phyloP scores from a whole-genome alignment of 1,140 invertebrate genomes.

The Venustaconcha ellipsiformis region DNA sequence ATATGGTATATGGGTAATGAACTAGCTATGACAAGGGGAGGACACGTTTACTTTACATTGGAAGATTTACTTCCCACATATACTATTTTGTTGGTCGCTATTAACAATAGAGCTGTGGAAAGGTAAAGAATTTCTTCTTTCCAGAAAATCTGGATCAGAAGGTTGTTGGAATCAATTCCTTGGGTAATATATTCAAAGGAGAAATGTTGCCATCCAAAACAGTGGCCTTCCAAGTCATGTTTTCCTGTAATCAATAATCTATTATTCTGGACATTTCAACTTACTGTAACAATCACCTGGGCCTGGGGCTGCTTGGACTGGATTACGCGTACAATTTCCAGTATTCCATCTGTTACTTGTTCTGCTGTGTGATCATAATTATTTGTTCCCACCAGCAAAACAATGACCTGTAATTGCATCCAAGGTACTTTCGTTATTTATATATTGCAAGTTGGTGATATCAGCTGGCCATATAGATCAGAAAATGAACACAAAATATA shows the following conservation, averaged over 20 bases:
- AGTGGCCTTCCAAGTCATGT: background rate
- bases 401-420: constrained; percentile 78
- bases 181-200: background rate
- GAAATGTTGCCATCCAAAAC: background rate
- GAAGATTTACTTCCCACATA: too few relatives aligned
- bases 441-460: too few relatives aligned
- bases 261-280: constrained; percentile 39
- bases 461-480: too few relatives aligned
- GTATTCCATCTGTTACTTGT: constrained; percentile 84
- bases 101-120: too few relatives aligned
- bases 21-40: too few relatives aligned
- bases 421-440: background rate
- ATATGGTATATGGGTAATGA: too few relatives aligned
- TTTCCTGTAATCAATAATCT: background rate
- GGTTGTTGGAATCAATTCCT: too few relatives aligned
- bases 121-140: too few relatives aligned
- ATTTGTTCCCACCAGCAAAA: constrained; percentile 88
- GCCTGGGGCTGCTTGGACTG: constrained; percentile 81
- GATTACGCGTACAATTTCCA: constrained; percentile 81
- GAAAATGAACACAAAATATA: too few relatives aligned
- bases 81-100: too few relatives aligned
- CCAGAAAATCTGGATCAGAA: too few relatives aligned
- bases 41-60: too few relatives aligned
- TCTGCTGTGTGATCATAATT: constrained; percentile 83
- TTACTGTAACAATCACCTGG: constrained; percentile 86